Evolutionary conservation across 2,888 invertebrate species (phyloP).

Genomic region (Tipula unca): DNA sequence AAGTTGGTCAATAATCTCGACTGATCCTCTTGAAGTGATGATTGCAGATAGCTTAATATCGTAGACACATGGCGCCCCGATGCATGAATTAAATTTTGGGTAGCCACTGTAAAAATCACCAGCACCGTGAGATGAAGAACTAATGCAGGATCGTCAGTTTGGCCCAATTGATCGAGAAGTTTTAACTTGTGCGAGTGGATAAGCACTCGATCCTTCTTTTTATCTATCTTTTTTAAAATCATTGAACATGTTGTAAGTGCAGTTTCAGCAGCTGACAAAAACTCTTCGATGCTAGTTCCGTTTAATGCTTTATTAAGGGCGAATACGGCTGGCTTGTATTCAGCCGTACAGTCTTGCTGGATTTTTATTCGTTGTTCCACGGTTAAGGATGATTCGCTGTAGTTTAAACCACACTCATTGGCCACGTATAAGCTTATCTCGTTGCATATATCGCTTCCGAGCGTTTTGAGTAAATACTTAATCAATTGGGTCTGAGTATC

Average conservation of each 20-base stretch:
- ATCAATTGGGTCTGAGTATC: conserved; percentile 59
- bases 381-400: conserved; percentile 47
- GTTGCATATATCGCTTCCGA: conserved; percentile 73
- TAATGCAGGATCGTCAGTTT: conserved; percentile 67
- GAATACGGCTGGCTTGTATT: conserved; percentile 55
- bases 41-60: conserved; percentile 63
- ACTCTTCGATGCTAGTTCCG: conserved; percentile 67
- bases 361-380: conserved; percentile 63
- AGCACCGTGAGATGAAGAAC: conserved; percentile 68
- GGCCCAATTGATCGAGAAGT: conserved; percentile 66
- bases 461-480: conserved; percentile 76
- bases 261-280: conserved; percentile 63
- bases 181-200: conserved; percentile 64
- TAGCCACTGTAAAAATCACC: conserved; percentile 70
- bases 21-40: conserved; percentile 57
- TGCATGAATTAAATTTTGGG: conserved; percentile 79
- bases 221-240: conserved; percentile 80
- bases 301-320: conserved; percentile 60
- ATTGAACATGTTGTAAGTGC: conserved; percentile 64
- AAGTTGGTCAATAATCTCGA: conserved; percentile 34
- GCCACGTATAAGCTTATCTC: conserved; percentile 72
- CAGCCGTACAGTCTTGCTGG: conserved; percentile 54
- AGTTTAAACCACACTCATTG: conserved; percentile 57
- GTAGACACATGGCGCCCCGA: conserved; percentile 88
- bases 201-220: conserved; percentile 59